These are phyloP conservation scores for Protosalanx chinensis DNA, from an alignment of 2,797 vertebrate species.

Conservation along the genomic window DNA sequence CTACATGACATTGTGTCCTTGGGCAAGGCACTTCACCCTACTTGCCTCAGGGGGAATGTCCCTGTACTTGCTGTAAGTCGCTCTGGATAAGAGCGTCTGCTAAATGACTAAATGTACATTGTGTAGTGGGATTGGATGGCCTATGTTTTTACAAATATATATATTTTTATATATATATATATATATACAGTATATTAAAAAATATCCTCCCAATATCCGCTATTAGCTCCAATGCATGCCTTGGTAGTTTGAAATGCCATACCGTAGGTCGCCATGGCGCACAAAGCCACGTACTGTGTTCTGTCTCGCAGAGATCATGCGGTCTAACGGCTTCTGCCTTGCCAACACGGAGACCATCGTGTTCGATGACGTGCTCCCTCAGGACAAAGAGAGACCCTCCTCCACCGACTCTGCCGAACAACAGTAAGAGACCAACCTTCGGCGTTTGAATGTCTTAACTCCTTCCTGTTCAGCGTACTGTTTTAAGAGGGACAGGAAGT, in stretches of 20 bases:
- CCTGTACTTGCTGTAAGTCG: too few species aligned
- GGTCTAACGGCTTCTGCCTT: slow-evolving; percentile 96
- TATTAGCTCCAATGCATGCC: too few species aligned
- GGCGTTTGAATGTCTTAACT: background rate
- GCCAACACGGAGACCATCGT: slow-evolving; percentile 98
- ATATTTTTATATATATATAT: too few species aligned
- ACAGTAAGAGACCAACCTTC: slow-evolving; percentile 72
- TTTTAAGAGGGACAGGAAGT: background rate
- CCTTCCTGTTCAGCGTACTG: background rate
- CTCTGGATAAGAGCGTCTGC: too few species aligned
- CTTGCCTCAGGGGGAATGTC: too few species aligned
- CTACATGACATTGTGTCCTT: too few species aligned
- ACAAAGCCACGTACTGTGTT: slow-evolving; percentile 26
- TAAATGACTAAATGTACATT: too few species aligned
- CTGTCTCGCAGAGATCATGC: slow-evolving; percentile 88
- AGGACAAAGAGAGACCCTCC: slow-evolving; percentile 86
- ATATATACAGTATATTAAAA: too few species aligned
- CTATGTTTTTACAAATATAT: too few species aligned
- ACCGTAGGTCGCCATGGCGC: background rate
- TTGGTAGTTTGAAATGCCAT: background rate
- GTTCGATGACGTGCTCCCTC: slow-evolving; percentile 85
- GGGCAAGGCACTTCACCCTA: too few species aligned
- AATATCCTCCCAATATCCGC: too few species aligned
- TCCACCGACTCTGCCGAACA: slow-evolving; percentile 84
- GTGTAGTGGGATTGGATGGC: too few species aligned